Evolutionary conservation across 2,888 invertebrate species (phyloP).

Genomic region (Lycaena phlaeas): DNA sequence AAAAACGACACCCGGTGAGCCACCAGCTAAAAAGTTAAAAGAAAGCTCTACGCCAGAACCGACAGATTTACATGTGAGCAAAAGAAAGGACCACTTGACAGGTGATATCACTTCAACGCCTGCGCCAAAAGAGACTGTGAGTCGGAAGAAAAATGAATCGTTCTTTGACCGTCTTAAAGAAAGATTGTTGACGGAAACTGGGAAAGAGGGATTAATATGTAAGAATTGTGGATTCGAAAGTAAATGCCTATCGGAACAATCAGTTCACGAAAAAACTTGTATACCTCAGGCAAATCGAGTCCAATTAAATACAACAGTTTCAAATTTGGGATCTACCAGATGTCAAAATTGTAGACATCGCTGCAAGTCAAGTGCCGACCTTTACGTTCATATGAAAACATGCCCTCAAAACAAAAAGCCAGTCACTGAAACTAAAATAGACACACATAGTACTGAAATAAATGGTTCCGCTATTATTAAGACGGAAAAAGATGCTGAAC

Average conservation of each 20-base stretch:
- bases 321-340: conserved; percentile 78
- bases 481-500: conserved; percentile 55
- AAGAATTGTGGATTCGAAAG: conserved; percentile 82
- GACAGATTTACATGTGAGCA: conserved; percentile 18
- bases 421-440: conserved; percentile 32
- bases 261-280: conserved; percentile 83
- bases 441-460: conserved; percentile 38
- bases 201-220: conserved; percentile 78
- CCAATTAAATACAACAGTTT: conserved; percentile 45
- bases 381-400: conserved; percentile 81
- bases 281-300: conserved; percentile 58
- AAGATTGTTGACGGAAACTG: conserved; percentile 77
- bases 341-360: conserved; percentile 90
- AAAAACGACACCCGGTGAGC: conserved; percentile 48
- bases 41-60: conserved; percentile 29
- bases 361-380: conserved; percentile 87
- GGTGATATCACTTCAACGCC: conserved; percentile 43
- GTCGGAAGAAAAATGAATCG: conserved; percentile 78
- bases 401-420: conserved; percentile 70
- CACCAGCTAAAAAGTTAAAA: conserved; percentile 56
- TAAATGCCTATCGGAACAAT: conserved; percentile 86
- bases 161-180: conserved; percentile 89
- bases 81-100: conserved; percentile 33
- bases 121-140: conserved; percentile 37
- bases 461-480: conserved; percentile 38